Evolutionary conservation across 1,140 invertebrate species (phyloP), one percentile per base, ranked within the genome.

Genomic region (Cyrtorhinus lividipennis): DNA sequence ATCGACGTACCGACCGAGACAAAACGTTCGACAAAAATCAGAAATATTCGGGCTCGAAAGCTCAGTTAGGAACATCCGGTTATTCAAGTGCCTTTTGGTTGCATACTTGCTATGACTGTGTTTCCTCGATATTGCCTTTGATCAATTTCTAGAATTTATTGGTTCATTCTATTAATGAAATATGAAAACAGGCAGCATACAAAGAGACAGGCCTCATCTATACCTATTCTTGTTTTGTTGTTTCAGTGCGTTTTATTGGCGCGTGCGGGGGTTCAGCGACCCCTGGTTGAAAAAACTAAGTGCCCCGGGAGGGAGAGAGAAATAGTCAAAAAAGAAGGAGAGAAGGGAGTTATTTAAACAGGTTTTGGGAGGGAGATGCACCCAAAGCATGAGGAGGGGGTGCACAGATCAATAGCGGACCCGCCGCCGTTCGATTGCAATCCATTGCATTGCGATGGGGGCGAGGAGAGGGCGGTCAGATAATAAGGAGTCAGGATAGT

Each of bases 361-460:
- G 48, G 48, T 53, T 53, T 15, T 5, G 48, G 48, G 48, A 53
- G 48, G 48, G 48, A 53, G 58, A 60, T 60, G 58, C 58, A 60
- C 25, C 30, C 20, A n/a, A 18, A 1, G 2, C n/a, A 12, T 24
- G 30, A 38, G 24, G 25, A 1, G 25, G 27, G 25, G 58, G 30
- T 26, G 25, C 25, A 30, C 25, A 60, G 30, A 60, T 60, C 58
- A 60, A 60, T 60, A 60, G 58, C 25, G 30, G 58, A n/a, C 20
- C 56, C 56, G n/a, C 25, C 30, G 48, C 25, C 26, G 25, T 60
- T 60, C 58, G 58, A 60, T 60, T 60, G 58, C 58, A 60, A 60
- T 60, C 58, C 58, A 38, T 38, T 60, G 58, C 58, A 60, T 38
- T 38, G 30, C 1, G 25, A 20, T 10, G 48, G 48, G 18, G 30